Conservation (phyloP, 2,797 vertebrate genomes). For the Discoglossus pictus region DNA sequence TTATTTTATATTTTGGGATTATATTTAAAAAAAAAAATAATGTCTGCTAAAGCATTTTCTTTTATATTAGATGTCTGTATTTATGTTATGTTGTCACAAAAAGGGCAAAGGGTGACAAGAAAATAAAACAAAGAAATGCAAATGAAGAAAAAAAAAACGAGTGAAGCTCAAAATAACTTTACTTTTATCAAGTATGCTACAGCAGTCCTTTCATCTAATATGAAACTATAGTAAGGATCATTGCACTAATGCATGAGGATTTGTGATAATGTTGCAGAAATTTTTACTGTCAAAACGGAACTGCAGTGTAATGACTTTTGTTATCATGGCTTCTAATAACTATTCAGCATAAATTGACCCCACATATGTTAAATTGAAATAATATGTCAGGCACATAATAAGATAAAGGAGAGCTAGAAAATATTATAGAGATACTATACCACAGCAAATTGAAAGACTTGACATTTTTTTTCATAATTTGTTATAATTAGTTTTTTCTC, state of each 20-base stretch:
- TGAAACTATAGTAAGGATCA: constrained; percentile 78
- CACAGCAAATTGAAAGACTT: constrained; percentile 4
- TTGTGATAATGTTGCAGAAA: constrained; percentile 84
- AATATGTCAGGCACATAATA: constrained; percentile 64
- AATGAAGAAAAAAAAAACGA: constrained; percentile 57
- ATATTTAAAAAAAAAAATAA: too few relatives aligned
- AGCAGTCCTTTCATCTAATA: constrained; percentile 73
- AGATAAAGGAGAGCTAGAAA: constrained; percentile 54
- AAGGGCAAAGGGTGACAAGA: constrained; percentile 8
- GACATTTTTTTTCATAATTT: too few relatives aligned
- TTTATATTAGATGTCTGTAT: too few relatives aligned
- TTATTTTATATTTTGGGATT: too few relatives aligned
- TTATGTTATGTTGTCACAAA: too few relatives aligned
- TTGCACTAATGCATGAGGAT: constrained; percentile 82
- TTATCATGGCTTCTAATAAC: constrained; percentile 81
- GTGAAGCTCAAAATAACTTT: constrained; percentile 65
- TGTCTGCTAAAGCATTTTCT: too few relatives aligned
- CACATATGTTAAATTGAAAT: constrained; percentile 73
- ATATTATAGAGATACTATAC: constrained; percentile 48
- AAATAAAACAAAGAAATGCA: not conserved
- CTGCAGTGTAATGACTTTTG: constrained; percentile 79
- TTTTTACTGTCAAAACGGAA: constrained; percentile 82
- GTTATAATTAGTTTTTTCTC: too few relatives aligned
- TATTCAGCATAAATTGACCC: constrained; percentile 76
- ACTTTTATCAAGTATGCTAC: constrained; percentile 68